Conservation (phyloP, 2,888 invertebrate species). For the Adelognathus sp. region DNA sequence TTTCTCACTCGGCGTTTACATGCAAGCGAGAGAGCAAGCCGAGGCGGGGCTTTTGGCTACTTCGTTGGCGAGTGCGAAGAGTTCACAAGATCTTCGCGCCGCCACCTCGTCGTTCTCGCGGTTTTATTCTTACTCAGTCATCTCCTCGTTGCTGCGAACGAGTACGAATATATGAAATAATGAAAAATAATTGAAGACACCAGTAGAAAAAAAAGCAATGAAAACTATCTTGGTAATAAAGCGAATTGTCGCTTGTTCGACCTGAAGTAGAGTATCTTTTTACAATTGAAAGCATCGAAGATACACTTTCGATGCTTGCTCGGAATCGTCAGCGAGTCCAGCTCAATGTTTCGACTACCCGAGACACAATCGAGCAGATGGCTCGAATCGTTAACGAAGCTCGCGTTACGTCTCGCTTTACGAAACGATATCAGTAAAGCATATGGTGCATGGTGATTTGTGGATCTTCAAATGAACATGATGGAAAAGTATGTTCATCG, state of each 20-base stretch:
- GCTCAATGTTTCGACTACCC: not conserved
- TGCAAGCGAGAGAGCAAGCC: not conserved
- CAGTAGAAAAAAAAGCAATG: not conserved
- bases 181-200: not conserved
- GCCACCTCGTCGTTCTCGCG: slow-evolving; percentile 19
- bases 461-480: no score
- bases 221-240: not conserved
- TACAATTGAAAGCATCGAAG: not conserved
- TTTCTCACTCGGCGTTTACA: slow-evolving; percentile 36
- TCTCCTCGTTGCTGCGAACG: not conserved
- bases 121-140: not conserved
- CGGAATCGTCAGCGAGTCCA: slow-evolving; percentile 23
- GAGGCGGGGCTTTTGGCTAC: not conserved
- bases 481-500: no score
- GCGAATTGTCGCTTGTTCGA: not conserved
- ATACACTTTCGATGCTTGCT: not conserved
- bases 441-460: no score
- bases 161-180: not conserved
- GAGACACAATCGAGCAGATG: not conserved
- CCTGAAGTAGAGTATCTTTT: not conserved
- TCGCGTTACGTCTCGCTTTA: slow-evolving; percentile 35
- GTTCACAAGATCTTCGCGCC: slow-evolving; percentile 10
- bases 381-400: not conserved
- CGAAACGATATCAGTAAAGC: not conserved
- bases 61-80: slow-evolving; percentile 4